Base-by-base conservation (phyloP, 2,797 vertebrate genomes). In the Rhincodon typus region DNA sequence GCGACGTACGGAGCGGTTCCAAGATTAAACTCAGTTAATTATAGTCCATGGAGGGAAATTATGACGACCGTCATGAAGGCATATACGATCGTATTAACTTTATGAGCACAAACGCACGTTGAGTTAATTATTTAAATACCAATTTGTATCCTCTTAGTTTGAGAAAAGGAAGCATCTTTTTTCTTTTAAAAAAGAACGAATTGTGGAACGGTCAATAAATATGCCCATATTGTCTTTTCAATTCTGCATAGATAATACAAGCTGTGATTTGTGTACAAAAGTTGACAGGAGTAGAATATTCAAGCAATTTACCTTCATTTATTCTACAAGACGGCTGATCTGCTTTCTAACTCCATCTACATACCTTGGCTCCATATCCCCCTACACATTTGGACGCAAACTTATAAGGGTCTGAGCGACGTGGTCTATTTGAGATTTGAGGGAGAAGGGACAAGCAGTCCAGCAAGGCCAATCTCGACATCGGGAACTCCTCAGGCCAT, bases 21-120 rank as follows among this genome's bases (percentile, higher is more conserved):
- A 7, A n/a, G 53, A 6, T 62, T 62, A 15, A 57, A 50, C 10
- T 53, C 69, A 53, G 69, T 74, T 94, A 94, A 94, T 74, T 74
- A 74, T 69, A 19, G 70, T 94, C 94, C 42, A 94, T 53, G 30
- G 87, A 90, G 87, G n/a, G 87, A 90, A 90, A 90, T 90, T 62
- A 90, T n/a, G 53, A 62, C 82, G 38, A 25, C 82, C 42, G 46
- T 84, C 25, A 8, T 7, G 42, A 84, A 84, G 38, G 23, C 82
- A 25, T 23, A 10, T 21, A 46, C 82, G 1, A 46, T 46, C 82
- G 46, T 8, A 17, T 46, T 46, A 23, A 46, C 82, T 10, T 8
- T 10, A 10, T 10, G 42, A 46, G 19, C 19, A 46, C 82, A 46
- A 84, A 46, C 46, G 42, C 82, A 42, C 1, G 19, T 38, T 42